Conservation (phyloP, 2,113 vertebrate species). For the Lepus europaeus region DNA sequence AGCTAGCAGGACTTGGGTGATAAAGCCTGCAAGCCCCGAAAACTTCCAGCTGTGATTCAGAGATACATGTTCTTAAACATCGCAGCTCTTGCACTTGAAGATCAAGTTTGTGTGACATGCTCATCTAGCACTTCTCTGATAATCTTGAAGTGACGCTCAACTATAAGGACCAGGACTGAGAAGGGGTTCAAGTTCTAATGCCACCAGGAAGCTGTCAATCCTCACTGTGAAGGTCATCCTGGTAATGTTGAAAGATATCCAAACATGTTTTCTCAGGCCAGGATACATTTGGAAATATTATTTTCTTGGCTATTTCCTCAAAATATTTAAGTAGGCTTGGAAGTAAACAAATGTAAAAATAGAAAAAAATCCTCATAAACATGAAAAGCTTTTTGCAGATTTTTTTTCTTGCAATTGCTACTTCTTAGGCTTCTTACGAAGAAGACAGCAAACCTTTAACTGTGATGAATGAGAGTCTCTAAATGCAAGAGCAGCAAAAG, state of each 20-base stretch:
- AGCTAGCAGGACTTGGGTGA: not conserved
- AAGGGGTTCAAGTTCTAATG: not conserved
- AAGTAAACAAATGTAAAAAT: slow-evolving; percentile 31
- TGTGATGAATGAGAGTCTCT: not conserved
- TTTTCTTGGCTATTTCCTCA: slow-evolving; percentile 36
- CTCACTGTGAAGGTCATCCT: not conserved
- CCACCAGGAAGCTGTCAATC: not conserved
- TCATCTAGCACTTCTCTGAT: not conserved
- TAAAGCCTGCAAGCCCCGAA: not conserved
- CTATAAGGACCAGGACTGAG: not conserved
- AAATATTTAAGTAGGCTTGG: slow-evolving; percentile 1
- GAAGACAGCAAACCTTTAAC: slow-evolving; percentile 25
- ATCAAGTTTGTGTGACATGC: not conserved
- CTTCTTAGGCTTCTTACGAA: not conserved
- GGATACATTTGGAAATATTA: slow-evolving; percentile 11
- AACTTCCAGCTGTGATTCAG: not conserved
- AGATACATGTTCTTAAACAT: not conserved
- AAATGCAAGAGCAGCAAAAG: not conserved
- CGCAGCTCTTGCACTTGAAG: not conserved
- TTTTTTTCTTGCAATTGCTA: not conserved
- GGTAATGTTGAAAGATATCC: not conserved
- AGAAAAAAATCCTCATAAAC: not conserved
- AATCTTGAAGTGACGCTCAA: slow-evolving; percentile 35
- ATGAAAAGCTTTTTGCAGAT: not conserved
- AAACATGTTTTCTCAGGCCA: not conserved